Percentiles rank a stretch among this genome's conserved stretches.
Evolutionary conservation across 2,888 invertebrate genomes (phyloP).

Genomic region (Callinectes sapidus): DNA sequence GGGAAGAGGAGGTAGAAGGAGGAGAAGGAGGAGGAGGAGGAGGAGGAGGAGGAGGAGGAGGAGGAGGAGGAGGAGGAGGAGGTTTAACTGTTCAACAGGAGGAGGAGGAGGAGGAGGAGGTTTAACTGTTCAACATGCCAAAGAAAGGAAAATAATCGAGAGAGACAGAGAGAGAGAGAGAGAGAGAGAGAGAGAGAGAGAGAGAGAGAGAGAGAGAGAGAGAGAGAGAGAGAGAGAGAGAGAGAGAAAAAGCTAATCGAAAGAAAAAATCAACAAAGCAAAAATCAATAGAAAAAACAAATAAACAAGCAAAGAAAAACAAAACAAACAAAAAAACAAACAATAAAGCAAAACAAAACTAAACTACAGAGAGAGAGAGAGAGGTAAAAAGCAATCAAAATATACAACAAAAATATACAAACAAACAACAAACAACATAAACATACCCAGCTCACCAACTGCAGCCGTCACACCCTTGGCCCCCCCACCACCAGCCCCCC

Average conservation of each 20-base stretch:
- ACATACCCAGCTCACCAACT: background rate
- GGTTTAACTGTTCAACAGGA: background rate
- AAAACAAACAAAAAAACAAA: background rate
- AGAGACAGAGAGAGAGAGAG: background rate
- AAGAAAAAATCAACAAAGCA: too few species aligned
- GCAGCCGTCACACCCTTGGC: background rate
- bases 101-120: background rate
- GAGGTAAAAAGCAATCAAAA: too few species aligned
- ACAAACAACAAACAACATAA: background rate
- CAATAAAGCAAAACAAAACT: background rate
- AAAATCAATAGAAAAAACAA: too few species aligned
- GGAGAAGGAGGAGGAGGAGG: conserved; percentile 23
- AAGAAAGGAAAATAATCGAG: background rate
- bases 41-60: conserved; percentile 26
- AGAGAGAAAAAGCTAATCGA: background rate
- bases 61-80: conserved; percentile 9
- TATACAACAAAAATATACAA: background rate
- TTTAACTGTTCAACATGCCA: background rate
- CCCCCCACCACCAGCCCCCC: too few species aligned
- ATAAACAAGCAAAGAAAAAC: background rate
- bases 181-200: background rate
- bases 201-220: background rate
- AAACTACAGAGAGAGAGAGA: too few species aligned
- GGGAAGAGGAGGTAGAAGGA: background rate
- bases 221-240: background rate